A percentile compares a stretch with the other conserved stretches of the same genome.
Conservation (phyloP, 35 echinoderm and acorn worm genomes). For the Ptychodera flava region DNA sequence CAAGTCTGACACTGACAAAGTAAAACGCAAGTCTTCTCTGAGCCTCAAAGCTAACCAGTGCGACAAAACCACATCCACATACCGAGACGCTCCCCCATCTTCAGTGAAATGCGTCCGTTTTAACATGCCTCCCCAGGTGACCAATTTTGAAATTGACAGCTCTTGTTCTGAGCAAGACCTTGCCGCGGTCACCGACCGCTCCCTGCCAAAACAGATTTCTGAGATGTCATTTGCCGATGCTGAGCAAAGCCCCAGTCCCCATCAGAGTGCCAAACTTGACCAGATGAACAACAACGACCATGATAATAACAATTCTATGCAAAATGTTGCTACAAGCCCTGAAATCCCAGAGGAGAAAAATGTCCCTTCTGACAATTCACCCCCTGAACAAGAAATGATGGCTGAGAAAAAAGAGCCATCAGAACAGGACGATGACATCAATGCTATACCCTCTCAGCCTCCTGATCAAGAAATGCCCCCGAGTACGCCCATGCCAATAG, state of each 20-base stretch:
- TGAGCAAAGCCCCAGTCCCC: background rate
- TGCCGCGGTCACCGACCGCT: background rate
- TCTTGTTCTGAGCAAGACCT: background rate
- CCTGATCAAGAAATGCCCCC: no score
- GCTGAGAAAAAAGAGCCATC: background rate
- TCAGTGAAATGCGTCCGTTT: constrained; percentile 60
- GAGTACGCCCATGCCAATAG: background rate
- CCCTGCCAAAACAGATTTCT: no score
- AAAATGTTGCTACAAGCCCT: background rate
- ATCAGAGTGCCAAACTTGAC: background rate
- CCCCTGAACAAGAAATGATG: background rate
- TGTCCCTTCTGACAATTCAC: no score
- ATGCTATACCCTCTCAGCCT: background rate
- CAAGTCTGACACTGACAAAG: background rate
- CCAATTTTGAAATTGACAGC: constrained; percentile 65
- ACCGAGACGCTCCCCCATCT: background rate
- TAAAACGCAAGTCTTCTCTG: background rate
- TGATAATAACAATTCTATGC: background rate
- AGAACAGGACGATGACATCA: background rate
- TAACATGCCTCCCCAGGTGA: constrained; percentile 91
- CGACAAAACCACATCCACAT: constrained; percentile 3
- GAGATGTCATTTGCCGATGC: no score
- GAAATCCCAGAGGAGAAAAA: no score
- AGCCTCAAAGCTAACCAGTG: background rate
- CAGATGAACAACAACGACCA: background rate